Conservation (phyloP, 2,888 invertebrate species). For the Beris morrisii region DNA sequence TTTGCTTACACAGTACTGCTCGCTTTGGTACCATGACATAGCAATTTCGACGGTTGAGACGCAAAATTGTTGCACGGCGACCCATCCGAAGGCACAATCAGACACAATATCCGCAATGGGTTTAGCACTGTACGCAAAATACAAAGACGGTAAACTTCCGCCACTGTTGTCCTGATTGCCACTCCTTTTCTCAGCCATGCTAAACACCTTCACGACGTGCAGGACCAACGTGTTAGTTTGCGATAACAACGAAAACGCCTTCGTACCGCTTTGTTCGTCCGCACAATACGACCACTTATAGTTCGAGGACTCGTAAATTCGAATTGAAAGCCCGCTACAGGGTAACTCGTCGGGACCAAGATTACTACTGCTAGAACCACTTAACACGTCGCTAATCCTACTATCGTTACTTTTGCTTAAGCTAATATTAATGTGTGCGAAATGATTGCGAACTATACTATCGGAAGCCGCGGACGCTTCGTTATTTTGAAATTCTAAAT, state of each 20-base stretch:
- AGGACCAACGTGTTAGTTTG: conserved; percentile 46
- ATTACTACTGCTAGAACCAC: background rate
- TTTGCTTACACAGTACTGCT: conserved; percentile 64
- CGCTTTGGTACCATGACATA: conserved; percentile 68
- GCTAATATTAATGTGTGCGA: conserved; percentile 34
- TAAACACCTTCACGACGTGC: conserved; percentile 39
- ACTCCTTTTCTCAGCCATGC: background rate
- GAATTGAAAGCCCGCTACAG: conserved; percentile 46
- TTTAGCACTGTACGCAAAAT: conserved; percentile 67
- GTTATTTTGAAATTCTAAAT: conserved; percentile 16
- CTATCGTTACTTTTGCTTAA: conserved; percentile 27
- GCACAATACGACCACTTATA: conserved; percentile 48
- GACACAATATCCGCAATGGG: conserved; percentile 64
- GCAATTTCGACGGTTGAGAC: conserved; percentile 63
- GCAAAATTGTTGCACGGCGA: conserved; percentile 68
- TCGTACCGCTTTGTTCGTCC: conserved; percentile 42
- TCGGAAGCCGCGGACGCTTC: conserved; percentile 47
- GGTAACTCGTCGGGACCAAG: conserved; percentile 17
- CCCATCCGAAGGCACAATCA: conserved; percentile 73
- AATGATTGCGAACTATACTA: conserved; percentile 14
- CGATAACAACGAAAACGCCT: conserved; percentile 46
- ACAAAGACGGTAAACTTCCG: conserved; percentile 58
- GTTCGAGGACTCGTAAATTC: conserved; percentile 45
- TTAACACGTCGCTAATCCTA: conserved; percentile 20
- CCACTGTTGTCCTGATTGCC: background rate